Evolutionary conservation across 2,797 vertebrate species (phyloP), one percentile per base, ranked within the genome.

Genomic region (Sebastiscus albofasciatus): DNA sequence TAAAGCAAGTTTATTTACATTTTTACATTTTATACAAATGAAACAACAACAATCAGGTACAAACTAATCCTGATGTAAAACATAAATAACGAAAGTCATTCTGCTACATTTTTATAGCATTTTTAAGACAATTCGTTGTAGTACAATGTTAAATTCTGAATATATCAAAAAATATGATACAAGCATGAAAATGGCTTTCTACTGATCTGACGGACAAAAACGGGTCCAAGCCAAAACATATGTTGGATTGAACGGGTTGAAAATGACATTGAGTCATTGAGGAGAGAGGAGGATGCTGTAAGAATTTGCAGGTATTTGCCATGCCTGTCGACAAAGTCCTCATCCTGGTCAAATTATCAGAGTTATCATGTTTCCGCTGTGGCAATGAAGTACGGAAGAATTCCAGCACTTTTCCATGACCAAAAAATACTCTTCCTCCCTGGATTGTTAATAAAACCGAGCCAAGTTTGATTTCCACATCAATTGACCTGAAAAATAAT

Each of bases 401-500:
- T 0, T 65, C 14, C 18, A 54, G 42, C 34, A 33, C 13, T 60
- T 42, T 52, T 75, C 18, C 13, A n/a, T 13, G 31, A 14, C 2
- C 2, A 0, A 52, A 80, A 56, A 58, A 26, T 33, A 58, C 26
- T 61, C 31, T 22, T 74, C 56, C 5, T 64, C 6, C 2, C 31
- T 6, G 8, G 31, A 78, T 68, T 54, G 22, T 52, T 20, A 6
- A 46, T 12, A 22, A 78, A 58, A 39, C 6, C 1, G 1, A 54
- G 8, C 18, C 5, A 31, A 12, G 60, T 42, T 61, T 52, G 29
- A 39, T 56, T 70, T 72, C 27, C 42, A 69, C 36, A 59, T 81
- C 20, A 62, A 75, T 1, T 18, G 26, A 75, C 68, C 86, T 91
- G 67, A 56, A 90, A 85, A 71, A 79, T 8, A 49, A 78, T 1